Base-by-base conservation (phyloP, 2,113 vertebrate genomes). In the Notarius lentiginosus region DNA sequence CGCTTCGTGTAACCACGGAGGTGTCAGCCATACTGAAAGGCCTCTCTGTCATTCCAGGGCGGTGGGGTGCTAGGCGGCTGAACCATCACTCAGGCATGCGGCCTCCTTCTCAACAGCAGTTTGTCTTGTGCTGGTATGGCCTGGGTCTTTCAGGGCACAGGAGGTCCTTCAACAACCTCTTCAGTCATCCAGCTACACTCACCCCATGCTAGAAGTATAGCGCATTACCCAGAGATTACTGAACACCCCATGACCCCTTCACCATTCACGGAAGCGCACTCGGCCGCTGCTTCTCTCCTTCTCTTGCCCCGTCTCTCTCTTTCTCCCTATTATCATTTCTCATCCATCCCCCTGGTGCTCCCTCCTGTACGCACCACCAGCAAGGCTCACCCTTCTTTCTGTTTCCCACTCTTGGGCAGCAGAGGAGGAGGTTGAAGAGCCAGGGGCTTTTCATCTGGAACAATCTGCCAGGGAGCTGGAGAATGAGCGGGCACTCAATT, bases 401-500 rank as follows among this genome's bases (percentile, higher is more conserved):
- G 86, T 93, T 91, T 91, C 90, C 90, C 91, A 93, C 95, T 94
- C 93, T 94, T 93, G 93, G 94, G 91, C 90, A 94, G 93, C 94
- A 93, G 94, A 95, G 93, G 94, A 95, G 93, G 94, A 94, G 93
- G 95, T 94, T 94, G 94, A 94, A 95, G 95, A 94, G 93, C 93
- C 92, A 91, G 89, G 89, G 93, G 91, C 94, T 93, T 96, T 95
- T 93, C 91, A 88, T 94, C 88, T 92, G 94, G 93, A 96, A 96
- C 95, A 96, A 96, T 96, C 95, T 91, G 92, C 89, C 95, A 94
- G 94, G 92, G 94, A 93, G 93, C 90, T 92, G 90, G 94, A 96
- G 95, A 97, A 96, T 95, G 96, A 96, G 95, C 95, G 95, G 96
- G 95, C 95, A 97, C 97, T 97, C 96, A 97, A 97, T 97, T 97